phyloP scores from a whole-genome alignment of 2,113 vertebrate species.

The Cynoglossus semilaevis region DNA sequence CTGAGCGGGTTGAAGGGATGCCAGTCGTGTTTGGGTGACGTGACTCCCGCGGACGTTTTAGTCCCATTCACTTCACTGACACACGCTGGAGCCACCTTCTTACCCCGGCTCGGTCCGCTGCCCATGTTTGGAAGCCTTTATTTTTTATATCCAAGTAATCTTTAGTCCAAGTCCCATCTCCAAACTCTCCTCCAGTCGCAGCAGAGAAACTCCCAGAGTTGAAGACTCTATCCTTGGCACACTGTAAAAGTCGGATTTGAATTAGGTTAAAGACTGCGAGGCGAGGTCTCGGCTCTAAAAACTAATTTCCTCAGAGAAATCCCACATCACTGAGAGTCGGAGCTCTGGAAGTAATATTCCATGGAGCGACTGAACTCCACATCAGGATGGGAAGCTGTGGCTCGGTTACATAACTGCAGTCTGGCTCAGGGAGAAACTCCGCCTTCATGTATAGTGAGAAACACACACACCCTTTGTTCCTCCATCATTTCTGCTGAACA shows the following conservation, averaged over 20 bases:
- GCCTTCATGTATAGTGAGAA: conserved; percentile 46
- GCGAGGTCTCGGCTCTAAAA: neutral
- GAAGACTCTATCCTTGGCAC: conserved; percentile 22
- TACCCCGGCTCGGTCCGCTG: conserved; percentile 68
- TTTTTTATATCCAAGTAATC: neutral
- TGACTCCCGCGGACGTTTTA: conserved; percentile 1
- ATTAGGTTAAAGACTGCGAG: conserved; percentile 6
- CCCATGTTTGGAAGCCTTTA: conserved; percentile 58
- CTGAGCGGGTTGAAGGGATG: conserved; percentile 36
- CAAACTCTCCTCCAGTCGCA: conserved; percentile 4
- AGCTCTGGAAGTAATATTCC: no score
- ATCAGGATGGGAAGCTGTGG: conserved; percentile 44
- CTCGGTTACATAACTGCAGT: conserved; percentile 63
- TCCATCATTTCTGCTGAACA: conserved; percentile 15
- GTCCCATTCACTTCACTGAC: conserved; percentile 38
- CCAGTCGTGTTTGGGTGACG: conserved; percentile 27
- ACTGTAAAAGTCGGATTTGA: conserved; percentile 22
- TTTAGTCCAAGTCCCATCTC: conserved; percentile 23
- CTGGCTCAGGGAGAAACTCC: conserved; percentile 61
- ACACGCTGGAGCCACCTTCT: conserved; percentile 71
- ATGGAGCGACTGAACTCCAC: conserved; percentile 4
- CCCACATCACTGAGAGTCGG: neutral
- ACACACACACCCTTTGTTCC: conserved; percentile 37
- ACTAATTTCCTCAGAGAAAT: conserved; percentile 1
- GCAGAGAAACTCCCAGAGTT: conserved; percentile 8